phyloP scores from a whole-genome alignment of 2,888 invertebrate genomes.

The Mechanitis messenoides region DNA sequence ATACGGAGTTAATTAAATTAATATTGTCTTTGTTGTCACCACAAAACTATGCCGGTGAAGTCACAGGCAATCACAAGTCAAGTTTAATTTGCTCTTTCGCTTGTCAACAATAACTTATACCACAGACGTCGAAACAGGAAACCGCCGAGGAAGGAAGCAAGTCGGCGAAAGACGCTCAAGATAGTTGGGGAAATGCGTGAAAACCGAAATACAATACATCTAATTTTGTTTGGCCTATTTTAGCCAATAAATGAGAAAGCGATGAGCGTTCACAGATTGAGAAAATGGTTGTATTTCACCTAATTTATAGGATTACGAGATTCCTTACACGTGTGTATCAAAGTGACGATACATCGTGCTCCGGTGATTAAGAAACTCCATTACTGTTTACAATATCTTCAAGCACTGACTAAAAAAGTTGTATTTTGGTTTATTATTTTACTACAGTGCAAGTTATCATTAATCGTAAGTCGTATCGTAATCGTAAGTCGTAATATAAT shows the following conservation, averaged over 20 bases:
- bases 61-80: neutral
- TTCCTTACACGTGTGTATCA: neutral
- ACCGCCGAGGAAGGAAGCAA: constrained; percentile 42
- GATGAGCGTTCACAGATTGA: constrained; percentile 7
- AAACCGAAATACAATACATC: constrained; percentile 17
- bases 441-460: too few species aligned
- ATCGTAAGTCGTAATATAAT: too few species aligned
- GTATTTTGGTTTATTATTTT: too few species aligned
- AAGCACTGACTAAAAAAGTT: too few species aligned
- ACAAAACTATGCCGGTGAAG: neutral
- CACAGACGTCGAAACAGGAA: constrained; percentile 30
- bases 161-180: constrained; percentile 41
- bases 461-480: too few species aligned
- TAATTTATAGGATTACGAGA: neutral
- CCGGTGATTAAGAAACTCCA: too few species aligned
- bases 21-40: neutral
- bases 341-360: neutral
- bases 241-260: constrained; percentile 10
- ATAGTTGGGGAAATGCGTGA: constrained; percentile 33
- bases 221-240: constrained; percentile 18
- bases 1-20: neutral
- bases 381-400: neutral
- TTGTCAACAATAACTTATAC: constrained; percentile 15
- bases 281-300: neutral
- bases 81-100: constrained; percentile 7